phyloP scores from a whole-genome alignment of 2,888 invertebrate genomes.

The Ommatoiulus sabulosus region DNA sequence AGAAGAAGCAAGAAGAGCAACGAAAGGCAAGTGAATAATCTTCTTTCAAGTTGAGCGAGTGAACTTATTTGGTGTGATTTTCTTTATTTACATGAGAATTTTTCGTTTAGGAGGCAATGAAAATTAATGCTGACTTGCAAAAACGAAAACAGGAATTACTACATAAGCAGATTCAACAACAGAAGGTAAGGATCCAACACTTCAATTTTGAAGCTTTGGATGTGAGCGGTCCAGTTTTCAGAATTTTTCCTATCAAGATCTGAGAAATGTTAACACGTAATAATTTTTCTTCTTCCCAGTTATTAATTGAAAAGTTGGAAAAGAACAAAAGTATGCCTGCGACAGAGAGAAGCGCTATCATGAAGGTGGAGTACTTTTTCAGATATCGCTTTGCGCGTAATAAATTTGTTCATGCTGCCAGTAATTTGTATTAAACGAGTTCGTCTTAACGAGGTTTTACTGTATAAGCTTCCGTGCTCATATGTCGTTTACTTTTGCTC shows the following conservation, averaged over 20 bases:
- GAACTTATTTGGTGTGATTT: background rate
- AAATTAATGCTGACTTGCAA: constrained; percentile 82
- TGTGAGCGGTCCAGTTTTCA: background rate
- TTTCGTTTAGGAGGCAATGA: constrained; percentile 73
- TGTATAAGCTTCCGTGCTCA: background rate
- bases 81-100: background rate
- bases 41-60: background rate
- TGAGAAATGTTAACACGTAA: no score
- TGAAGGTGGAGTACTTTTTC: constrained; percentile 69
- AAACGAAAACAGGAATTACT: constrained; percentile 87
- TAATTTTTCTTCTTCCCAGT: constrained; percentile 63
- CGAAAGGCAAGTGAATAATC: constrained; percentile 69
- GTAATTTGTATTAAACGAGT: no score
- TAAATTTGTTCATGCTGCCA: background rate
- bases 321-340: constrained; percentile 72
- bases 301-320: constrained; percentile 84
- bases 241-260: background rate
- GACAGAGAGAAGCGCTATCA: constrained; percentile 79
- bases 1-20: constrained; percentile 81
- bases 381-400: background rate
- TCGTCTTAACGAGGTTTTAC: no score
- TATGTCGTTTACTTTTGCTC: constrained; percentile 41
- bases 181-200: constrained; percentile 71
- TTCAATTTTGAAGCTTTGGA: background rate
- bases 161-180: constrained; percentile 90